These are phyloP conservation scores for Pandemis corylana DNA, from an alignment of 2,888 invertebrate species.

Conservation along the genomic window DNA sequence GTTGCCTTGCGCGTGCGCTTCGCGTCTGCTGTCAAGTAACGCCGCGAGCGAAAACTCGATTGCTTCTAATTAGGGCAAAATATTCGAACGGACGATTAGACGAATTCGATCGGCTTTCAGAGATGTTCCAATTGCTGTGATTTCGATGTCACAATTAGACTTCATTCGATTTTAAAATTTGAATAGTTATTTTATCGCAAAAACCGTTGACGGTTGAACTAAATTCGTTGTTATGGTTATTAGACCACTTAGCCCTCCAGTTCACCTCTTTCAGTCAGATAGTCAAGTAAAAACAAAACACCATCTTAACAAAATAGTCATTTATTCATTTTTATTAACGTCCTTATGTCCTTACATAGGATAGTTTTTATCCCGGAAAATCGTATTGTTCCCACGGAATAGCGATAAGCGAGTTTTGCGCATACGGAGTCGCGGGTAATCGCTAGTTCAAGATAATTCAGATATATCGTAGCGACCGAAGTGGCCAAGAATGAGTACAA, in stretches of 20 bases:
- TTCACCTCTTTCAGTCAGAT: too few relatives aligned
- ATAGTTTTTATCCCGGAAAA: too few relatives aligned
- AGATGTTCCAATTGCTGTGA: conserved; percentile 51
- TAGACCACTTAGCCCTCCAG: too few relatives aligned
- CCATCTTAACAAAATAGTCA: background rate
- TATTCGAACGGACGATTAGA: conserved; percentile 62
- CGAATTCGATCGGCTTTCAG: conserved; percentile 51
- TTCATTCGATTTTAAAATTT: background rate
- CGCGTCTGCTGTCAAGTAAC: conserved; percentile 70
- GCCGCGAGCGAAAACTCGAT: conserved; percentile 63
- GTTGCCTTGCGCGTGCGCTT: conserved; percentile 59
- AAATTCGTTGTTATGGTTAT: background rate
- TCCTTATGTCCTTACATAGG: too few relatives aligned
- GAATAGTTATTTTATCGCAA: conserved; percentile 1
- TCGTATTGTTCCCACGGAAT: too few relatives aligned
- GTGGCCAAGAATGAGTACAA: too few relatives aligned
- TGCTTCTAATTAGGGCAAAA: conserved; percentile 64
- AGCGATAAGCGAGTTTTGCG: too few relatives aligned
- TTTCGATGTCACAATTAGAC: conserved; percentile 49
- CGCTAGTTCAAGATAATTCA: too few relatives aligned
- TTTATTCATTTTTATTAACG: conserved; percentile 1
- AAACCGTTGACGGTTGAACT: background rate
- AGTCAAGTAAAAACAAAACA: background rate
- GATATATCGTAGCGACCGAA: too few relatives aligned
- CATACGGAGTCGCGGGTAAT: too few relatives aligned